Base-by-base conservation (phyloP, 2,113 vertebrate species). In the Syngnathus floridae region DNA sequence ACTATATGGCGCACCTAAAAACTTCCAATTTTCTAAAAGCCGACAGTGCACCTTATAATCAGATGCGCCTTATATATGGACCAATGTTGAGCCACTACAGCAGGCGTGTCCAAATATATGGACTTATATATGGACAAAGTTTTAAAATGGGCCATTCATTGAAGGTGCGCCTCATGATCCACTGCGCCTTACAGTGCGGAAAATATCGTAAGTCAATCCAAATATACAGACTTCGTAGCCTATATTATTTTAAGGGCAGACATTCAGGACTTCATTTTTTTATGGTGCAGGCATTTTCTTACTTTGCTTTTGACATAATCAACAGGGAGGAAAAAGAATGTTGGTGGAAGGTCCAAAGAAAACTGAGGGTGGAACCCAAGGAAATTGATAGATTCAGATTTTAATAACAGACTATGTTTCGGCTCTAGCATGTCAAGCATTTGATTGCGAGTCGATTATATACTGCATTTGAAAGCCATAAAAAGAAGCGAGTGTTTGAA, bases 311-410 rank as follows among this genome's bases (percentile, higher is more conserved):
- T 17, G 26, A 51, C 19, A 8, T 51, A 51, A 51, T 51, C 48
- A 8, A 17, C 14, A 5, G 5, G 5, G 14, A 46, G 14, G 43
- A 46, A 46, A 46, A 46, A 46, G 5, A 36, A 62, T 64, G 54
- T 64, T 67, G 49, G 66, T 43, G 66, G 59, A 67, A 64, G 13
- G 66, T 60, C 52, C 69, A 72, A 75, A 78, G 26, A 70, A 67
- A 36, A 85, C 67, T 78, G 64, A 2, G 37, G 8, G 35, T 37
- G 31, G 10, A 77, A 65, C 74, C 78, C 57, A 68, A 68, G 62
- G 76, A 75, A 78, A 76, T 69, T 62, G 66, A 56, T 63, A 22
- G 62, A 74, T 74, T 62, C 55, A 56, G 73, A 67, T 71, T 70
- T 59, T 55, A 51, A 75, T 65, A 75, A 35, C 31, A 64, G 43